Evolutionary conservation across 2,888 invertebrate genomes (phyloP).

Genomic region (Eupsilia transversa): DNA sequence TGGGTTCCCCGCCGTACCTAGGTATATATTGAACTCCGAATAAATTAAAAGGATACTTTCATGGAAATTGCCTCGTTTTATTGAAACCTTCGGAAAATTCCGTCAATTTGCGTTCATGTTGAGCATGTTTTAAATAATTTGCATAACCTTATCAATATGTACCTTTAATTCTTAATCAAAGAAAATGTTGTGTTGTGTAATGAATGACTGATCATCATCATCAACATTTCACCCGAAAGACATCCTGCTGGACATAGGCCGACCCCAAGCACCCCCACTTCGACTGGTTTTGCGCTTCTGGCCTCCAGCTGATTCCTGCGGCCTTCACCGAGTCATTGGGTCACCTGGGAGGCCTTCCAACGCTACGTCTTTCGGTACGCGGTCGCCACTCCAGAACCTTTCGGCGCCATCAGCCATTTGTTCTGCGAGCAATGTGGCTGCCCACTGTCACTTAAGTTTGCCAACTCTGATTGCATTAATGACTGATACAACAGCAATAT

Average conservation of each 20-base stretch:
- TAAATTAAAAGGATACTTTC: constrained; percentile 78
- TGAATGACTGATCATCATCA: neutral
- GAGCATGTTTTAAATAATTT: neutral
- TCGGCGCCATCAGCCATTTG: too few relatives aligned
- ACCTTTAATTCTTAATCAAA: neutral
- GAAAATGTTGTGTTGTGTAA: neutral
- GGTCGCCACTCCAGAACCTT: too few relatives aligned
- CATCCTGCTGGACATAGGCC: too few relatives aligned
- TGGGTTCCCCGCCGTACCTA: constrained; percentile 66
- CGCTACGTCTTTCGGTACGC: too few relatives aligned
- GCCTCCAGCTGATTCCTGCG: too few relatives aligned
- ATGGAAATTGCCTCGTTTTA: constrained; percentile 70
- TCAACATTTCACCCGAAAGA: too few relatives aligned
- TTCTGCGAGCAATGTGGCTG: too few relatives aligned
- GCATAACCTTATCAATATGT: neutral
- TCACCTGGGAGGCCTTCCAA: too few relatives aligned
- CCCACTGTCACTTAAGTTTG: too few relatives aligned
- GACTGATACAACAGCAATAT: neutral
- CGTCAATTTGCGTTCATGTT: constrained; percentile 9
- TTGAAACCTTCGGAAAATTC: constrained; percentile 24
- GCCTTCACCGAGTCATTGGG: too few relatives aligned
- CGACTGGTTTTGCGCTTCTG: too few relatives aligned
- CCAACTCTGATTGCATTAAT: neutral
- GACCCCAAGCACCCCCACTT: too few relatives aligned
- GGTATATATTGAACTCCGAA: constrained; percentile 73